Conservation (phyloP, 1,140 invertebrate species). For the Bombus terrestris region DNA sequence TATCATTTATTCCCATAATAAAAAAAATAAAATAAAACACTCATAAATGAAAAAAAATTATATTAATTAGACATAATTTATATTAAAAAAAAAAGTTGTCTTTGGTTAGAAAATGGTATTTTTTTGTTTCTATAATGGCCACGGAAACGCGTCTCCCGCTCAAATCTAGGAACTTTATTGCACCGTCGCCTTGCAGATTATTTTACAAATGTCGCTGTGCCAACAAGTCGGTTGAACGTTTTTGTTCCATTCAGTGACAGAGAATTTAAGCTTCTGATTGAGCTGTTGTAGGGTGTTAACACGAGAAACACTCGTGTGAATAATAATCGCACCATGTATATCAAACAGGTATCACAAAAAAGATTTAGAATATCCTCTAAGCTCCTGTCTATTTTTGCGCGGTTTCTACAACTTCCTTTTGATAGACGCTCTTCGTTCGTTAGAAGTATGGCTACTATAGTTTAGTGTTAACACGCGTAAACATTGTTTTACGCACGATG, state of each 20-base stretch:
- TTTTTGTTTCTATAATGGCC: conserved; percentile 24
- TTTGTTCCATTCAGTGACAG: conserved; percentile 45
- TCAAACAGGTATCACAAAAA: conserved; percentile 71
- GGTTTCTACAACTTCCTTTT: neutral
- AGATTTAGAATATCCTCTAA: neutral
- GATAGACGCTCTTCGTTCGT: conserved; percentile 17
- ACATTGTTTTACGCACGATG: neutral
- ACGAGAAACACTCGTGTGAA: conserved; percentile 43
- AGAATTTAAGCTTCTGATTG: conserved; percentile 12
- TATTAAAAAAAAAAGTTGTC: neutral
- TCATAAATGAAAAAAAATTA: neutral
- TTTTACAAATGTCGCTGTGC: conserved; percentile 55
- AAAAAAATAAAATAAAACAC: neutral
- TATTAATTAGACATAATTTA: no score
- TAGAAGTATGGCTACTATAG: conserved; percentile 5
- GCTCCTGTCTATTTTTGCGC: neutral
- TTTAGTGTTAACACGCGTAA: neutral
- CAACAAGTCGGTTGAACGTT: conserved; percentile 52
- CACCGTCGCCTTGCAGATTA: conserved; percentile 33
- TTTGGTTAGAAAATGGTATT: neutral
- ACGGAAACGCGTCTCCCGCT: conserved; percentile 61
- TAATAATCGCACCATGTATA: conserved; percentile 68
- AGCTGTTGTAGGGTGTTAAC: conserved; percentile 27
- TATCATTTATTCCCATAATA: neutral
- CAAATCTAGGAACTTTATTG: conserved; percentile 62